A percentile compares a stretch with the other conserved stretches of the same genome.
Conservation (phyloP, 1,140 invertebrate genomes). For the Drosophila gunungcola region DNA sequence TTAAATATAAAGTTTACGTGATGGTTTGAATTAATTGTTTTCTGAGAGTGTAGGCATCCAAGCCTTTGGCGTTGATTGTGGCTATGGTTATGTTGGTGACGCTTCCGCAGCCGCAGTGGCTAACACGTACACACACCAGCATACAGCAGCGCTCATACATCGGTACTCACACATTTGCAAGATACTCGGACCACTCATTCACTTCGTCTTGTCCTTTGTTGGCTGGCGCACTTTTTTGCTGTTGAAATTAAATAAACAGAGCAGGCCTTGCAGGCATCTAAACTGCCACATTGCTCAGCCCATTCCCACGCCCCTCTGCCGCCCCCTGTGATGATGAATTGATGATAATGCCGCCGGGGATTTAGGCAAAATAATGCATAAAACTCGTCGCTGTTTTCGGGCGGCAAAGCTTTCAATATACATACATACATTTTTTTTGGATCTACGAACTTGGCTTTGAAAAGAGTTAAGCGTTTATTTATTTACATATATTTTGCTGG, state of each 20-base stretch:
- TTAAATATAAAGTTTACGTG: no score
- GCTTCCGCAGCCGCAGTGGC: slow-evolving; percentile 37
- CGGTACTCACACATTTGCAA: slow-evolving; percentile 9
- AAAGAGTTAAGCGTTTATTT: slow-evolving; percentile 82
- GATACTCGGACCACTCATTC: slow-evolving; percentile 15
- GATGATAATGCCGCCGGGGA: slow-evolving; percentile 72
- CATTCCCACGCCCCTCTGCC: not conserved
- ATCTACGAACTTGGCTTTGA: slow-evolving; percentile 69
- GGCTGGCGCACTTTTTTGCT: slow-evolving; percentile 31
- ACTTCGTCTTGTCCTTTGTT: slow-evolving; percentile 25
- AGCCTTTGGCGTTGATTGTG: slow-evolving; percentile 51
- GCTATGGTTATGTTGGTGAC: slow-evolving; percentile 64
- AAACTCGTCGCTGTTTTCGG: slow-evolving; percentile 30
- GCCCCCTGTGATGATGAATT: slow-evolving; percentile 76
- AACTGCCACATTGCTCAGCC: slow-evolving; percentile 18
- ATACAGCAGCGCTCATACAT: slow-evolving; percentile 1
- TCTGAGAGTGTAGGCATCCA: slow-evolving; percentile 14
- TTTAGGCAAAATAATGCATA: slow-evolving; percentile 60
- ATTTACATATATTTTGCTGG: slow-evolving; percentile 68
- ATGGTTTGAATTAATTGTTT: not conserved
- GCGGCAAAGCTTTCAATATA: slow-evolving; percentile 2
- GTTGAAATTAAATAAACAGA: slow-evolving; percentile 74
- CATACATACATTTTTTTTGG: slow-evolving; percentile 26
- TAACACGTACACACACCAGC: slow-evolving; percentile 17
- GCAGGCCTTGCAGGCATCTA: slow-evolving; percentile 36